phyloP scores from a whole-genome alignment of 1,140 invertebrate species.

The Aphelenchoides fujianensis region DNA sequence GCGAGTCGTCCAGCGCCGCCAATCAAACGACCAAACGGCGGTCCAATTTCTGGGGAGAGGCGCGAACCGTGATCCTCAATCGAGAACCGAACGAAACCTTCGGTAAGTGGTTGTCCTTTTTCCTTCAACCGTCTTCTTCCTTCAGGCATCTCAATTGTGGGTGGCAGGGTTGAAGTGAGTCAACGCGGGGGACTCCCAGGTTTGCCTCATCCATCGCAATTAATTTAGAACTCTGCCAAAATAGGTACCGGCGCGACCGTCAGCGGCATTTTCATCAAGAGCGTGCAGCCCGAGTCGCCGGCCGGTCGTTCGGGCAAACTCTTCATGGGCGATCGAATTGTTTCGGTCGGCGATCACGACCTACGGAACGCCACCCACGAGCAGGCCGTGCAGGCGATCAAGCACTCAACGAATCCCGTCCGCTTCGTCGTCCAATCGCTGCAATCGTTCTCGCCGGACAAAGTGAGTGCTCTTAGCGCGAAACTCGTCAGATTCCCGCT shows the following conservation, averaged over 20 bases:
- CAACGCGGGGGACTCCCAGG: slow-evolving; percentile 60
- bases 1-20: background rate
- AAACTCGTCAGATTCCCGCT: no score
- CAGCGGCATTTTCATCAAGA: slow-evolving; percentile 95
- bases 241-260: slow-evolving; percentile 66
- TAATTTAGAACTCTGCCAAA: background rate
- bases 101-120: slow-evolving; percentile 31
- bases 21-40: background rate
- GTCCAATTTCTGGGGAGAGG: slow-evolving; percentile 80
- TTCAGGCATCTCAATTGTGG: slow-evolving; percentile 92
- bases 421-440: slow-evolving; percentile 87
- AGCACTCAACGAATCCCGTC: slow-evolving; percentile 82
- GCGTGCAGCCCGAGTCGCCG: slow-evolving; percentile 88
- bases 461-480: no score
- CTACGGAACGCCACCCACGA: slow-evolving; percentile 85
- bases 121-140: background rate
- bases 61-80: slow-evolving; percentile 72
- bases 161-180: slow-evolving; percentile 77
- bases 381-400: slow-evolving; percentile 88
- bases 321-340: slow-evolving; percentile 70
- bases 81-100: slow-evolving; percentile 70
- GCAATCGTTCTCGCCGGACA: slow-evolving; percentile 63
- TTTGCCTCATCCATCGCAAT: background rate
- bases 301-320: slow-evolving; percentile 81
- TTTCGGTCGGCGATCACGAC: slow-evolving; percentile 77